phyloP scores from a whole-genome alignment of 2,797 vertebrate genomes.

The Hemibagrus guttatus region DNA sequence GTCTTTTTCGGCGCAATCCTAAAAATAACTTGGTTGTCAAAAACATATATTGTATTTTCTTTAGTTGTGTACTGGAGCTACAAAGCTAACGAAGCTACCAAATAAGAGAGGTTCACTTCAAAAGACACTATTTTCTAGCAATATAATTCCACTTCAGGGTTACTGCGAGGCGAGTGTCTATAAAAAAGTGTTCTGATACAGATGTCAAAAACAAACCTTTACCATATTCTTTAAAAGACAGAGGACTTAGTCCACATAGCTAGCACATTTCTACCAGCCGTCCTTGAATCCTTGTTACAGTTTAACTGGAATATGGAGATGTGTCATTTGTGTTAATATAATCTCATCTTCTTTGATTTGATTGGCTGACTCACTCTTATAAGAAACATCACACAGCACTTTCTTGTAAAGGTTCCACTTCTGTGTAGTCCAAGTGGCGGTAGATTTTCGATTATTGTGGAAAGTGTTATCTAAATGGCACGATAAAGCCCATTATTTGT shows the following conservation, averaged over 20 bases:
- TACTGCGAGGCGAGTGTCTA: not conserved
- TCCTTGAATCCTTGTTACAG: not conserved
- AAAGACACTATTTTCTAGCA: not conserved
- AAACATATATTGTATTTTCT: not conserved
- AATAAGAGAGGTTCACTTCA: not conserved
- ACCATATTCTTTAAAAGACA: not conserved
- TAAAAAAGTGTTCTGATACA: not conserved
- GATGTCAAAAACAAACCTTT: not conserved
- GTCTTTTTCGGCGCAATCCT: not conserved
- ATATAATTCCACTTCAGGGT: not conserved
- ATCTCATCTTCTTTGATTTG: constrained; percentile 16
- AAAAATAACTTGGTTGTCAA: not conserved
- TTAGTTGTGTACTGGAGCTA: not conserved
- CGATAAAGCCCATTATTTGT: constrained; percentile 17
- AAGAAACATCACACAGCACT: constrained; percentile 14
- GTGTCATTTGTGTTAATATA: not conserved
- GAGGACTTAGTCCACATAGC: too few species aligned
- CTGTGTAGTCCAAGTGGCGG: not conserved
- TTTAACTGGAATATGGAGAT: not conserved
- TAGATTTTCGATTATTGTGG: constrained; percentile 18
- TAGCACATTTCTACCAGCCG: not conserved
- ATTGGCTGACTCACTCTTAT: constrained; percentile 13
- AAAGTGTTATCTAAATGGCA: constrained; percentile 23
- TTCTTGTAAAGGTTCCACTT: constrained; percentile 9
- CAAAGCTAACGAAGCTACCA: not conserved